These are phyloP conservation scores for Apocrypta bakeri DNA, from an alignment of 1,140 invertebrate genomes.

Conservation along the genomic window DNA sequence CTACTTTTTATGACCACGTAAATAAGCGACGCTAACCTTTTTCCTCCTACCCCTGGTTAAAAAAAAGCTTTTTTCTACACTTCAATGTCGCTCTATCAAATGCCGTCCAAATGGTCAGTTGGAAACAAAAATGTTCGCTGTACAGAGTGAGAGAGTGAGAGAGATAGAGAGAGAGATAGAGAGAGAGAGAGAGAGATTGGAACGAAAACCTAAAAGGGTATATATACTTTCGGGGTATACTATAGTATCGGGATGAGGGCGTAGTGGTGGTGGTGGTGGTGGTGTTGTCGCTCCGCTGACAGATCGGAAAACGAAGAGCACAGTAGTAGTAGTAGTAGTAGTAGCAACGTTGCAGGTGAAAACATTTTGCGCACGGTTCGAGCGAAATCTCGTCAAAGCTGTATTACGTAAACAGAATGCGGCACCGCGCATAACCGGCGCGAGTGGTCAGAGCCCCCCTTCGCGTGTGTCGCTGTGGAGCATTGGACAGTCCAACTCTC, in stretches of 20 bases:
- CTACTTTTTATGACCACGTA: background rate
- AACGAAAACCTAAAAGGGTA: background rate
- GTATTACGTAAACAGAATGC: slow-evolving; percentile 49
- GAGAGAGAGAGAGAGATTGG: too few relatives aligned
- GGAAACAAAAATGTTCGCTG: background rate
- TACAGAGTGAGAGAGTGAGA: too few relatives aligned
- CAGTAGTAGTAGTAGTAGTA: too few relatives aligned
- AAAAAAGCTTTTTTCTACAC: background rate
- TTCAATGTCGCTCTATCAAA: background rate
- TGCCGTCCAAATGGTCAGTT: background rate
- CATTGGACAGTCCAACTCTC: background rate
- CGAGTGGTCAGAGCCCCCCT: background rate
- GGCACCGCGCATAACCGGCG: slow-evolving; percentile 42
- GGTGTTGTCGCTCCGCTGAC: slow-evolving; percentile 8
- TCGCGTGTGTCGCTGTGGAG: background rate
- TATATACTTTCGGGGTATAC: background rate
- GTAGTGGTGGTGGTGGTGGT: too few relatives aligned
- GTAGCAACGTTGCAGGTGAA: slow-evolving; percentile 38
- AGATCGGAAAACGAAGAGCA: slow-evolving; percentile 43
- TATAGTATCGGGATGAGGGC: background rate
- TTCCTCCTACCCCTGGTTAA: background rate
- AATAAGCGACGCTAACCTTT: background rate
- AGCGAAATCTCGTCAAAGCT: slow-evolving; percentile 46
- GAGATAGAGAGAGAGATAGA: too few relatives aligned
- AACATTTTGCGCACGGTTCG: slow-evolving; percentile 43